phyloP scores from a whole-genome alignment of 2,888 invertebrate species.

The Ormyrus nitidulus region DNA sequence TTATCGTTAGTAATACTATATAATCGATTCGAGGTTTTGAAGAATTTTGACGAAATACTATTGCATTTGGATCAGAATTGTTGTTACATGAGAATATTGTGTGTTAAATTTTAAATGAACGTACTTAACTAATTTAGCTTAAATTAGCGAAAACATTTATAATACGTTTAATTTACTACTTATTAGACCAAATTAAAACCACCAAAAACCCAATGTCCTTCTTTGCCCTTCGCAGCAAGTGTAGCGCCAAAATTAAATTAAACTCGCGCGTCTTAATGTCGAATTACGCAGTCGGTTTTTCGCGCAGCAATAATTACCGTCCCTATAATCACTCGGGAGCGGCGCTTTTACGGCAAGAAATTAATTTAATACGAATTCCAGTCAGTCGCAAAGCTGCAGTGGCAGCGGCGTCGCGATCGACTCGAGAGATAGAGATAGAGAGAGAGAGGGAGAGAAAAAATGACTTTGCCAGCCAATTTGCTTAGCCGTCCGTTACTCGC shows the following conservation, averaged over 20 bases:
- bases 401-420: neutral
- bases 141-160: no score
- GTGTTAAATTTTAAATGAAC: no score
- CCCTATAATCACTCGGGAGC: conserved; percentile 12
- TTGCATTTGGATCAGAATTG: no score
- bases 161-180: no score
- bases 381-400: neutral
- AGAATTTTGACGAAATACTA: no score
- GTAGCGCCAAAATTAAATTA: conserved; percentile 32
- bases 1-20: no score
- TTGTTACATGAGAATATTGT: no score
- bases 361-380: conserved; percentile 53
- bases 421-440: neutral
- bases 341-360: conserved; percentile 18
- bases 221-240: no score
- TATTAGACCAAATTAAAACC: no score
- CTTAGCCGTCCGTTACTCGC: conserved; percentile 46
- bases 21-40: no score
- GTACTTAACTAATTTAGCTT: no score
- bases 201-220: no score
- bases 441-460: conserved; percentile 27
- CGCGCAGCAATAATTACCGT: conserved; percentile 19
- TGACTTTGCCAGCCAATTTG: conserved; percentile 51
- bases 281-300: neutral
- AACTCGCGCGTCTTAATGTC: neutral